Evolutionary conservation across 2,113 vertebrate species (phyloP).

Genomic region (Neodontobutis hainanensis): DNA sequence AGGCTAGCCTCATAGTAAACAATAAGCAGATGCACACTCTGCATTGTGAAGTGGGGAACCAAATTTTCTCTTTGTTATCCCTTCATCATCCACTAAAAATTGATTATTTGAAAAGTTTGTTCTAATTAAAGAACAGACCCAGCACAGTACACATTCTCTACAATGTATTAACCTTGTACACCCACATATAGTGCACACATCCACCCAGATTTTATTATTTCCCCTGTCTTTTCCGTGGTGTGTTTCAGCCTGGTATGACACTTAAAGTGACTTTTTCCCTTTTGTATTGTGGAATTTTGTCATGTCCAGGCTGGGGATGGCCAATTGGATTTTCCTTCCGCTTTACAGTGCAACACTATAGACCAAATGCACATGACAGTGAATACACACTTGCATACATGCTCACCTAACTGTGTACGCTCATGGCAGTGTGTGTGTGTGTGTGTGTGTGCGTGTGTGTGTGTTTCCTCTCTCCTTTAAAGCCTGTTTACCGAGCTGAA

Average conservation of each 20-base stretch:
- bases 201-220: constrained; percentile 11
- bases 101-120: constrained; percentile 67
- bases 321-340: not conserved
- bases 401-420: constrained; percentile 1
- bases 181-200: not conserved
- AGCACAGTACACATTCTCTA: constrained; percentile 22
- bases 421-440: constrained; percentile 1
- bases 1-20: constrained; percentile 31
- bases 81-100: constrained; percentile 59
- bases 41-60: constrained; percentile 1
- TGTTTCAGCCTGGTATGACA: constrained; percentile 23
- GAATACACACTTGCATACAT: not conserved
- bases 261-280: constrained; percentile 49
- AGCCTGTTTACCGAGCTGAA: constrained; percentile 76
- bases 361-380: constrained; percentile 9
- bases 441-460: constrained; percentile 36
- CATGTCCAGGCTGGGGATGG: not conserved
- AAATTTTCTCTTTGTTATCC: constrained; percentile 35
- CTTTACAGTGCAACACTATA: not conserved
- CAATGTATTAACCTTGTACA: constrained; percentile 29
- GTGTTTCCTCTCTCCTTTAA: constrained; percentile 72
- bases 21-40: constrained; percentile 41
- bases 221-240: constrained; percentile 3
- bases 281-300: constrained; percentile 40
- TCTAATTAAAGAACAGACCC: constrained; percentile 61